Evolutionary conservation across 2,113 vertebrate genomes (phyloP).

Genomic region (Microcebus lehilahytsara): DNA sequence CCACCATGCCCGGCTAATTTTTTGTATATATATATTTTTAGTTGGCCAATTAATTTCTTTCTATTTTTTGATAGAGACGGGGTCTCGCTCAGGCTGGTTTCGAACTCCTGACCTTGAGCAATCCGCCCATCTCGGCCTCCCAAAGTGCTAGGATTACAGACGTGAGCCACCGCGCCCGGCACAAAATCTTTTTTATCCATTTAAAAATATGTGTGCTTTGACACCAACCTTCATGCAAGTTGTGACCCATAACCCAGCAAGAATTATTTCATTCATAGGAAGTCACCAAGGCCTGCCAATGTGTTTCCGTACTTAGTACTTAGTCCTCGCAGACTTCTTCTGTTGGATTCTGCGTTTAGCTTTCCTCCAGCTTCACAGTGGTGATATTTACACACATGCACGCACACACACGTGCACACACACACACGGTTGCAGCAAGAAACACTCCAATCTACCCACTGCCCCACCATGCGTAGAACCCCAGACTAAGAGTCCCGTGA

Average conservation of each 20-base stretch:
- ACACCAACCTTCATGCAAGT: background rate
- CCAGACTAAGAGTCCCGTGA: background rate
- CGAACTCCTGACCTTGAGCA: no score
- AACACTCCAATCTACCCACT: background rate
- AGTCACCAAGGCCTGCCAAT: background rate
- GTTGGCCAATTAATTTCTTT: no score
- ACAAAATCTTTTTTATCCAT: background rate
- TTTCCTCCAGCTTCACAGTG: background rate
- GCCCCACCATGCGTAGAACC: background rate
- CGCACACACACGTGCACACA: background rate
- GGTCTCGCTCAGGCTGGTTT: no score
- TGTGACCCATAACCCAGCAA: background rate
- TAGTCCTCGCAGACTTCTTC: background rate
- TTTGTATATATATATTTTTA: no score
- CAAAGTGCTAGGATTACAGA: no score
- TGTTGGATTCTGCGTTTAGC: background rate
- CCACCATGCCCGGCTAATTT: no score
- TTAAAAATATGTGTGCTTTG: background rate
- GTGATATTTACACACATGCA: background rate
- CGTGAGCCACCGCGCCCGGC: no score
- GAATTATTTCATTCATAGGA: background rate
- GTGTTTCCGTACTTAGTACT: background rate
- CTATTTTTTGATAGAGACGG: no score
- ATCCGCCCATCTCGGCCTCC: no score
- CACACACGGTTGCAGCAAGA: fast-evolving